Evolutionary conservation across 2,113 vertebrate species (phyloP).

Genomic region (Chunga burmeisteri): DNA sequence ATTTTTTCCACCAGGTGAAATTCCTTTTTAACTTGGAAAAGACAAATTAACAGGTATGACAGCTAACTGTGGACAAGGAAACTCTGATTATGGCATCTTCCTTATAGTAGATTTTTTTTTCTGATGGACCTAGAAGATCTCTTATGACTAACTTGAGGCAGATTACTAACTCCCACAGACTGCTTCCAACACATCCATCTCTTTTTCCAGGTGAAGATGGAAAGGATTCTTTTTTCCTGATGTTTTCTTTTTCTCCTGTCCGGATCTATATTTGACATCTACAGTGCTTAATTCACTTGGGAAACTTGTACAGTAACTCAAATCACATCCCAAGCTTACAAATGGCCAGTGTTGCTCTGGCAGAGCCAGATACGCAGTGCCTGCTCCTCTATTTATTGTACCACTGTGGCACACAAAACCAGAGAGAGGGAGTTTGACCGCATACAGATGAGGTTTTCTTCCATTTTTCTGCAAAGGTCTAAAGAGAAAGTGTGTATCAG

Average conservation of each 20-base stretch:
- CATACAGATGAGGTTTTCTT: neutral
- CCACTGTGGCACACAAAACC: neutral
- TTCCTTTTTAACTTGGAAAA: neutral
- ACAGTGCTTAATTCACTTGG: neutral
- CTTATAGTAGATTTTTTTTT: neutral
- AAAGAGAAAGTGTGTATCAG: neutral
- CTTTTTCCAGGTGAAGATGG: neutral
- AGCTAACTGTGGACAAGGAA: neutral
- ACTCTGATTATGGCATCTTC: neutral
- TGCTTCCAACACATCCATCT: neutral
- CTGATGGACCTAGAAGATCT: neutral
- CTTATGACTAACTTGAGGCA: neutral
- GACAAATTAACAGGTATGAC: neutral
- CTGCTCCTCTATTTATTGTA: neutral
- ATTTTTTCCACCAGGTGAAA: neutral
- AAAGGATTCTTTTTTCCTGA: neutral
- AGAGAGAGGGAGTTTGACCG: neutral
- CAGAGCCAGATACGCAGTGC: neutral
- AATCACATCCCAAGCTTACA: neutral
- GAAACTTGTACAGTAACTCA: neutral
- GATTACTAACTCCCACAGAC: neutral
- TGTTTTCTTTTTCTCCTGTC: neutral
- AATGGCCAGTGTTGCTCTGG: neutral
- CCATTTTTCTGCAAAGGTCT: neutral
- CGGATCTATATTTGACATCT: neutral